Conservation (phyloP, 2,797 vertebrate genomes). For the Morelia viridis region DNA sequence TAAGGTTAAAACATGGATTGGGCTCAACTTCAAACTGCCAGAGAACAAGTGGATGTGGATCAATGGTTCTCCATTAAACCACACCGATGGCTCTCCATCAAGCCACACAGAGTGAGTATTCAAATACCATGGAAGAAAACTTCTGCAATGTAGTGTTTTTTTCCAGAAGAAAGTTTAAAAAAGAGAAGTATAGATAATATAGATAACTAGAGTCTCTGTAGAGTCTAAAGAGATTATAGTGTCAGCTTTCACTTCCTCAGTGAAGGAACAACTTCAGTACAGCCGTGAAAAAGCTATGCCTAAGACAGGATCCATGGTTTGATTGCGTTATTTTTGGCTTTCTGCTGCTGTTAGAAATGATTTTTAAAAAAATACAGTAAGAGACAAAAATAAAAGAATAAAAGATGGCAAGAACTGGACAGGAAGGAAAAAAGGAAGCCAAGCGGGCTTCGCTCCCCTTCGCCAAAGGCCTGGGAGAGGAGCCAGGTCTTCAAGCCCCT, state of each 20-base stretch:
- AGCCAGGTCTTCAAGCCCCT: too few species aligned
- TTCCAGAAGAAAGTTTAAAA: background rate
- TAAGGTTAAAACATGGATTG: background rate
- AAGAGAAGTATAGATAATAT: background rate
- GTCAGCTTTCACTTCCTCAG: background rate
- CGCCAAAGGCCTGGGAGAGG: too few species aligned
- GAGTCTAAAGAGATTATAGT: background rate
- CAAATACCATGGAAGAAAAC: background rate
- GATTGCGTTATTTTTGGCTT: background rate
- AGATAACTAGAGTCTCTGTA: background rate
- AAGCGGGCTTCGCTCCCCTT: too few species aligned
- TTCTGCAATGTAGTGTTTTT: background rate
- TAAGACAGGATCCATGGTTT: background rate
- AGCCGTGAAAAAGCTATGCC: background rate
- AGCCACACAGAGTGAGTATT: background rate
- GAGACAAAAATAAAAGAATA: too few species aligned
- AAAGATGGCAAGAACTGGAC: too few species aligned
- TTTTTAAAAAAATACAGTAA: too few species aligned
- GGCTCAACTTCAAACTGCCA: rapidly evolving
- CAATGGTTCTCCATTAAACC: background rate
- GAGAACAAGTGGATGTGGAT: background rate
- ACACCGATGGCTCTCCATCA: background rate
- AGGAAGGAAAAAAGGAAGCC: too few species aligned
- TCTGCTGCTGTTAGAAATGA: background rate
- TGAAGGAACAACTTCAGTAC: background rate